Evolutionary conservation across 2,113 vertebrate genomes (phyloP), one percentile per base, ranked within the genome.

Genomic region (Pithys albifrons): DNA sequence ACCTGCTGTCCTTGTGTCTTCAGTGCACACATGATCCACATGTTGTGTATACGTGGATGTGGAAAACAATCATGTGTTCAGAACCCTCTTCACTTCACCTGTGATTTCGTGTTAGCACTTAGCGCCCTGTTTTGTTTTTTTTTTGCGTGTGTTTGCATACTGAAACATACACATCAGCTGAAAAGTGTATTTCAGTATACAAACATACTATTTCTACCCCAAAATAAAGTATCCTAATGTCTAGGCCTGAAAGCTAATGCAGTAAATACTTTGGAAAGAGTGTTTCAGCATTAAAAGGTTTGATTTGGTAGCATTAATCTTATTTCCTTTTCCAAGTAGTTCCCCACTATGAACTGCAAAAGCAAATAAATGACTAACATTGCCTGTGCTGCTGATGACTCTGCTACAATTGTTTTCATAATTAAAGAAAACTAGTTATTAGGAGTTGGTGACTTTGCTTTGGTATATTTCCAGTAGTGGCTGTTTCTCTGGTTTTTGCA

Each of bases 1-100:
- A 27, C 51, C 41, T 23, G 67, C 69, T 37, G 69, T 57, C 33
- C n/a, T 28, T 33, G 52, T 1, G 13, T 51, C 49, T 28, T 69
- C 29, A 10, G 0, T 0, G 18, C 48, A 37, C 24, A 5, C 59
- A 24, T 5, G 67, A 14, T 51, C 54, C 19, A 1, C 14, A 2
- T 14, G 48, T 52, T 37, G 24, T 14, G 51, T 6, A 1, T 71
- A 7, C 10, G 0, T 37, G 59, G 69, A 51, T 74, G 66, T 75
- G 78, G 66, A 14, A 37, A 51, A 13, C 65, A 62, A 0, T 28
- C 13, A 0, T 28, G 39, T 57, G 66, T 35, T 75, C 7, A 20
- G 62, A 55, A 15, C 18, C 2, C 33, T 35, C 39, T 19, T 88
- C 19, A 5, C 33, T 74, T 84, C 28, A 37, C 22, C n/a, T 55